Evolutionary conservation across 2,888 invertebrate genomes (phyloP).

Genomic region (Unio delphinus): DNA sequence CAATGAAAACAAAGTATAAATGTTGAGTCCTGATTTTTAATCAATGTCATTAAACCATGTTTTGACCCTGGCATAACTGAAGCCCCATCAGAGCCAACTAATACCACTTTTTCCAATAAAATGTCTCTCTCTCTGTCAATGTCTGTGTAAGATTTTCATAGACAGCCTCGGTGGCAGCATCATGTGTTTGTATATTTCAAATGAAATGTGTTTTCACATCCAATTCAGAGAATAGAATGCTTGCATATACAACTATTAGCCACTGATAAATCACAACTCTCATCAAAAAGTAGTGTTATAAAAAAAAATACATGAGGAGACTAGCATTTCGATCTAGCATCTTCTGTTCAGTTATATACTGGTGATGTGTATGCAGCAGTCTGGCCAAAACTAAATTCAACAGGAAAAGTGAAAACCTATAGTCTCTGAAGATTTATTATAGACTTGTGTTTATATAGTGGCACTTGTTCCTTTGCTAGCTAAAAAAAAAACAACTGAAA

Average conservation of each 20-base stretch:
- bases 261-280: conserved; percentile 13
- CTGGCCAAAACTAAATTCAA: neutral
- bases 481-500: too few relatives aligned
- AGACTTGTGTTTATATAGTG: too few relatives aligned
- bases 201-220: conserved; percentile 10
- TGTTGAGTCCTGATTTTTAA: conserved; percentile 3
- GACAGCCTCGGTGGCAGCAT: conserved; percentile 7
- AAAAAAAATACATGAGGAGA: neutral
- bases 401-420: neutral
- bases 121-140: neutral
- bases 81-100: conserved; percentile 7
- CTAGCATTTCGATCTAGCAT: conserved; percentile 12
- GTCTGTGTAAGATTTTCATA: neutral
- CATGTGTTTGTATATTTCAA: conserved; percentile 10
- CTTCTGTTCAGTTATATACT: conserved; percentile 2
- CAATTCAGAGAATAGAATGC: conserved; percentile 4
- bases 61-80: conserved; percentile 5
- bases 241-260: conserved; percentile 2
- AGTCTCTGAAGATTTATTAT: neutral
- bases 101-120: neutral
- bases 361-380: conserved; percentile 1
- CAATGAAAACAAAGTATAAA: conserved; percentile 11
- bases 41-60: conserved; percentile 7
- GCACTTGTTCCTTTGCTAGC: too few relatives aligned
- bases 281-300: conserved; percentile 9